These are phyloP conservation scores for Venturia canescens DNA, from an alignment of 1,140 invertebrate species.

Conservation along the genomic window DNA sequence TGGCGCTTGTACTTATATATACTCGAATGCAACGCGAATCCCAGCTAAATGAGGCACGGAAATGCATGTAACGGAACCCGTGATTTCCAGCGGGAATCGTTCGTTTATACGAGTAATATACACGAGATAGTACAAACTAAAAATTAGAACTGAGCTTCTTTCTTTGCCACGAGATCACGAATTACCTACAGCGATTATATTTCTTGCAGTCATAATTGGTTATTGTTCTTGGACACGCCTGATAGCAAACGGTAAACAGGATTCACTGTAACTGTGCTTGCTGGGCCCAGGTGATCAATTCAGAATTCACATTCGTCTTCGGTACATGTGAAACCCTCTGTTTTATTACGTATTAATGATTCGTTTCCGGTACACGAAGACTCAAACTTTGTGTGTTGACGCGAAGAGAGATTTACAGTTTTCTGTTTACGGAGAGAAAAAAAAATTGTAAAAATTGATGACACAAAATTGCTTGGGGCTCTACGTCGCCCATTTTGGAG, in stretches of 20 bases:
- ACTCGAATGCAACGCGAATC: not conserved
- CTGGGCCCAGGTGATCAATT: not conserved
- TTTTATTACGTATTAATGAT: no score
- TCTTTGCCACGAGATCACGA: not conserved
- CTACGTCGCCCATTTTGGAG: no score
- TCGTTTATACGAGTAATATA: not conserved
- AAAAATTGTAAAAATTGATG: no score
- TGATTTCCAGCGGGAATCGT: not conserved
- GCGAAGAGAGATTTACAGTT: no score
- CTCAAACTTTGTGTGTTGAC: no score
- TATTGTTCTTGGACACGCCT: constrained; percentile 16
- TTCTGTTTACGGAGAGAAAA: no score
- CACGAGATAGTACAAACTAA: not conserved
- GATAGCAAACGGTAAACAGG: not conserved
- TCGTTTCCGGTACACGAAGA: no score
- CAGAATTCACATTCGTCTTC: not conserved
- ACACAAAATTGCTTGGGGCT: no score
- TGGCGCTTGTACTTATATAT: not conserved
- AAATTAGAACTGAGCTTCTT: not conserved
- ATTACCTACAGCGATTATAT: not conserved
- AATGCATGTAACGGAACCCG: constrained; percentile 14
- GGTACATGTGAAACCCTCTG: no score
- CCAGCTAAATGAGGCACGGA: constrained; percentile 2
- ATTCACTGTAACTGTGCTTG: not conserved
- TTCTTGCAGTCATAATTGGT: constrained; percentile 9